Base-by-base conservation (phyloP, 2,888 invertebrate species). In the Tortricodes alternella region DNA sequence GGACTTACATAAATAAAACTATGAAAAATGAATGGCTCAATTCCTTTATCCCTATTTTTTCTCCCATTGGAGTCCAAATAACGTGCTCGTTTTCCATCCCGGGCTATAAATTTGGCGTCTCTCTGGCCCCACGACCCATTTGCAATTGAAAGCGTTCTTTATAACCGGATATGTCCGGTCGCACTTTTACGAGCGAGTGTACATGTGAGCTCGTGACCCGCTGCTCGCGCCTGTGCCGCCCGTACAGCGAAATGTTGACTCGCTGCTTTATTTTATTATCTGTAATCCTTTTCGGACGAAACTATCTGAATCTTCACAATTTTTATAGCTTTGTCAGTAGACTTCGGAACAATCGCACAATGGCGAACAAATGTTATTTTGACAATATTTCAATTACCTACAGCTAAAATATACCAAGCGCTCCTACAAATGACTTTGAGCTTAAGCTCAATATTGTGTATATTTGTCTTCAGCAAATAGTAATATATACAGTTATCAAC, bases 121-220 rank as follows among this genome's bases (percentile, higher is more conserved):
- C 80, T 76, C 79, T 78, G 73, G 74, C 73, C 80, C 74, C 77
- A 74, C 80, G 78, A 78, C 78, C 84, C 83, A 87, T 87, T 88
- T 86, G 87, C 85, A 86, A 86, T 87, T 88, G 88, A 87, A 88
- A 86, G 83, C 83, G 80, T 80, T 83, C 80, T 84, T 86, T 86
- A 84, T 79, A 82, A 79, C 82, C 75, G 83, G 79, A 83, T 84
- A 77, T 82, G 84, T 84, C 82, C 77, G 74, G 77, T 79, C 73
- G 74, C 76, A 78, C 79, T 83, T 85, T 85, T 84, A 81, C 82
- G 81, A 83, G 67, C 68, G 66, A 65, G 55, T 68, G 65, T 70
- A 61, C 55, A 55, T 39, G 52, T 37, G 24, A 52, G 44, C 52
- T 52, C 46, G 39, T 32, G 46, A 49, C 50, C 50, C 50, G 56